A percentile compares a stretch with the other conserved stretches of the same genome.
Conservation (phyloP, 2,113 vertebrate genomes). For the Lycaon pictus region DNA sequence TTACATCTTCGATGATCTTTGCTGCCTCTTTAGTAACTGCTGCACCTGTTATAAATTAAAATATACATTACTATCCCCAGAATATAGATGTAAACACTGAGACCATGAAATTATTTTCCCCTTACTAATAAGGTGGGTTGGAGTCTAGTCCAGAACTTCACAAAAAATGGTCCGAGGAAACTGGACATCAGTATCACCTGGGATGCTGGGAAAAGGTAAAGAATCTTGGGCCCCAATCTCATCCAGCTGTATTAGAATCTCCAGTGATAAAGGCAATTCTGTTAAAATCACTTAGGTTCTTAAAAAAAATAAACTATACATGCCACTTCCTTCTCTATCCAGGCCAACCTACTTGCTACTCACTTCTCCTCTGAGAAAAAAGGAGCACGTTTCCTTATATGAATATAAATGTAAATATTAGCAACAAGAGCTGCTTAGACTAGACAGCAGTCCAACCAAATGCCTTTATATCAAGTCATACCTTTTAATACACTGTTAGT, state of each 20-base stretch:
- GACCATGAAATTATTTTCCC: conserved; percentile 40
- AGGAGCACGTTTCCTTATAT: background rate
- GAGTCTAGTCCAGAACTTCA: conserved; percentile 39
- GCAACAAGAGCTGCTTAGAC: background rate
- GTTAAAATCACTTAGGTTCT: conserved; percentile 33
- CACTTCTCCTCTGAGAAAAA: background rate
- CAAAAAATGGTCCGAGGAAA: conserved; percentile 19
- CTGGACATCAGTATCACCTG: background rate
- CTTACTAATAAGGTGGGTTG: conserved; percentile 25
- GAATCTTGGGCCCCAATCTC: background rate
- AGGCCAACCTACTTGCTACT: background rate
- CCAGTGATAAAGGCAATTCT: background rate
- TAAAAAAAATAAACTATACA: conserved; percentile 52
- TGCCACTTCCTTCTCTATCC: background rate
- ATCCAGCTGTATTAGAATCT: conserved; percentile 20
- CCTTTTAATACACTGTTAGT: conserved; percentile 90
- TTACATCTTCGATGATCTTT: conserved; percentile 95
- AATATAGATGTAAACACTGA: conserved; percentile 63
- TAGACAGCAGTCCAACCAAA: conserved; percentile 34
- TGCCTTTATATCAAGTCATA: conserved; percentile 78
- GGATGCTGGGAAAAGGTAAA: background rate
- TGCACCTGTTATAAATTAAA: conserved; percentile 88
- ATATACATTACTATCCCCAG: conserved; percentile 41
- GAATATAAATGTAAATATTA: conserved; percentile 3
- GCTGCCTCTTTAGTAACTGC: conserved; percentile 91